Evolutionary conservation across 2,797 vertebrate genomes (phyloP).

Genomic region (Takifugu ocellatus): DNA sequence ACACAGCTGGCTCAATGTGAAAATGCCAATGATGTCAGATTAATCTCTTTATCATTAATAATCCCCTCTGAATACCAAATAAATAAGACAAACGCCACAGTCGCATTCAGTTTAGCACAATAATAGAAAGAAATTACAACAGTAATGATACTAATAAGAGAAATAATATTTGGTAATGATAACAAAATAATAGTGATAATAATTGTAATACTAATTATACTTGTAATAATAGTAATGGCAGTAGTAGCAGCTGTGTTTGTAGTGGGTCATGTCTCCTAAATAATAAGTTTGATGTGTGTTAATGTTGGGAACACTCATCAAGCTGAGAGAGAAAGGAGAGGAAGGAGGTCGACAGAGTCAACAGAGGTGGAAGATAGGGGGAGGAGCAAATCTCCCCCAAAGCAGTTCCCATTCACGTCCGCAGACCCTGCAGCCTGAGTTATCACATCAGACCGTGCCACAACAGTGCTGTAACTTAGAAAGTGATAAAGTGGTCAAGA

Average conservation of each 20-base stretch:
- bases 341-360: neutral
- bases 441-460: conserved; percentile 5
- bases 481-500: too few species aligned
- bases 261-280: conserved; percentile 50
- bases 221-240: too few species aligned
- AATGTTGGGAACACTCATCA: conserved; percentile 45
- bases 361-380: conserved; percentile 1
- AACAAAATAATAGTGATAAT: too few species aligned
- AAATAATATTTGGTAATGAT: too few species aligned
- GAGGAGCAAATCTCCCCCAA: conserved; percentile 26
- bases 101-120: conserved; percentile 58
- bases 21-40: conserved; percentile 42
- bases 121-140: conserved; percentile 20
- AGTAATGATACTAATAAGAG: conserved; percentile 1
- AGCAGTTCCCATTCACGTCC: conserved; percentile 43
- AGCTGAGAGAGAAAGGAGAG: conserved; percentile 53
- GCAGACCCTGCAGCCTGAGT: conserved; percentile 32
- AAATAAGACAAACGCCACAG: conserved; percentile 43
- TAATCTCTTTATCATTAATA: conserved; percentile 33
- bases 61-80: conserved; percentile 8
- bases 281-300: conserved; percentile 57
- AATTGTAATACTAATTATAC: too few species aligned
- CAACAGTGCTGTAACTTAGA: too few species aligned
- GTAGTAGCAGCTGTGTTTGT: conserved; percentile 12
- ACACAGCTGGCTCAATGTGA: conserved; percentile 24